Evolutionary conservation across 2,797 vertebrate genomes (phyloP).

Genomic region (Decapterus maruadsi): DNA sequence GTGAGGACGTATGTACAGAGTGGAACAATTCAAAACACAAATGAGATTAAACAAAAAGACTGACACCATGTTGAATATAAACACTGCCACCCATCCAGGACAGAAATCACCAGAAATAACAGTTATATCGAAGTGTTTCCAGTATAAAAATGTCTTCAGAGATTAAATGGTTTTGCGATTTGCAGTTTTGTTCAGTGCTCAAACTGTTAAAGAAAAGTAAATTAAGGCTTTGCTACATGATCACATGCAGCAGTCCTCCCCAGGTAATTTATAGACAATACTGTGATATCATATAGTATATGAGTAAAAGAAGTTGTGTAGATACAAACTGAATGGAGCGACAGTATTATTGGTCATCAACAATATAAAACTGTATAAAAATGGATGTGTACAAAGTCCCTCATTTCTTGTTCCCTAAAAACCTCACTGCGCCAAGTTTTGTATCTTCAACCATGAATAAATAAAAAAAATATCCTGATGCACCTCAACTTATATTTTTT

Average conservation of each 20-base stretch:
- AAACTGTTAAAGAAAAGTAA: constrained; percentile 12
- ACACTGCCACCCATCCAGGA: constrained; percentile 48
- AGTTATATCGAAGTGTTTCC: constrained; percentile 31
- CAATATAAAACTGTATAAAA: constrained; percentile 71
- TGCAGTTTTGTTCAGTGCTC: constrained; percentile 28
- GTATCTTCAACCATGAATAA: constrained; percentile 71
- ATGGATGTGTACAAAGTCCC: constrained; percentile 69
- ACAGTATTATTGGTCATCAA: constrained; percentile 37
- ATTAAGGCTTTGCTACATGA: constrained; percentile 13
- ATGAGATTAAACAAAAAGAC: constrained; percentile 26
- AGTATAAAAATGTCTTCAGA: constrained; percentile 28
- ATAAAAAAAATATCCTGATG: constrained; percentile 58
- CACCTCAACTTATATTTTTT: constrained; percentile 47
- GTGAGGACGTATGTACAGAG: constrained; percentile 23
- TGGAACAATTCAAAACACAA: constrained; percentile 34
- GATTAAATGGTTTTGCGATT: constrained; percentile 27
- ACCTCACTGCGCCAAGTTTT: constrained; percentile 46
- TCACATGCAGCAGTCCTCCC: constrained; percentile 25
- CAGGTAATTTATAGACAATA: constrained; percentile 46
- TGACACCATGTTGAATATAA: constrained; percentile 29
- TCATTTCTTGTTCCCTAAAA: constrained; percentile 72
- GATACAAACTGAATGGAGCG: constrained; percentile 17
- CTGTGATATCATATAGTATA: constrained; percentile 30
- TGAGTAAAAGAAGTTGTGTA: constrained; percentile 3
- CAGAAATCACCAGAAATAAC: constrained; percentile 17